These are phyloP conservation scores for Fundulus diaphanus DNA, from an alignment of 2,797 vertebrate genomes.

Conservation along the genomic window DNA sequence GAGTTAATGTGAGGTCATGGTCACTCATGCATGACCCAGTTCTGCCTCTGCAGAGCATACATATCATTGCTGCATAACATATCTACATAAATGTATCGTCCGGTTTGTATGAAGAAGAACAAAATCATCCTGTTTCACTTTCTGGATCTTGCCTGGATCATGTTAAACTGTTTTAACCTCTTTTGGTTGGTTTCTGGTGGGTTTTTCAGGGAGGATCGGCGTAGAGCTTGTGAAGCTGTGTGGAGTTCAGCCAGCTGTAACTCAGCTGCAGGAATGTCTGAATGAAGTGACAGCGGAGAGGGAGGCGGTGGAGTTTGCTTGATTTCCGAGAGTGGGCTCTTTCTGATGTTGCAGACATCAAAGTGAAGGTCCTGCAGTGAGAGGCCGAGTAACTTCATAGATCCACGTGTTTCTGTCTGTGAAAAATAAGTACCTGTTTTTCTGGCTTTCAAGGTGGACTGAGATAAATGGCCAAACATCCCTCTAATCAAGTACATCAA, in stretches of 20 bases:
- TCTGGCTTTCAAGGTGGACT: background rate
- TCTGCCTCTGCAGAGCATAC: slow-evolving; percentile 17
- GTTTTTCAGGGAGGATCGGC: background rate
- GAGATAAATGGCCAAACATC: slow-evolving; percentile 1
- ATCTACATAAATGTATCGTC: background rate
- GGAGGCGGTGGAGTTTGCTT: slow-evolving; percentile 38
- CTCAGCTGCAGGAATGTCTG: slow-evolving; percentile 60
- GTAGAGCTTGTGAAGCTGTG: slow-evolving; percentile 4
- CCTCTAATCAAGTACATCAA: background rate
- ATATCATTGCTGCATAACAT: slow-evolving; percentile 1
- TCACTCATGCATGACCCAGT: background rate
- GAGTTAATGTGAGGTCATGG: slow-evolving; percentile 6
- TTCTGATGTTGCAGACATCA: slow-evolving; percentile 63
- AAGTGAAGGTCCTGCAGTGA: slow-evolving; percentile 48
- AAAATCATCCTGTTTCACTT: background rate
- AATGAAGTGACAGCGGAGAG: slow-evolving; percentile 52
- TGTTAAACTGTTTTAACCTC: background rate
- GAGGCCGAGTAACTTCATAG: slow-evolving; percentile 33
- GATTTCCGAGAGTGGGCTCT: slow-evolving; percentile 47
- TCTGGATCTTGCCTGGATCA: background rate
- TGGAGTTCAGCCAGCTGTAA: slow-evolving; percentile 39
- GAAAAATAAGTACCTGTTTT: slow-evolving; percentile 39
- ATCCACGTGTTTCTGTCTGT: slow-evolving; percentile 13
- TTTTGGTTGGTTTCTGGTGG: slow-evolving; percentile 2
- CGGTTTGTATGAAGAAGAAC: background rate